A percentile compares a stretch with the other conserved stretches of the same genome.
These are phyloP conservation scores for Cyaniris semiargus DNA, from an alignment of 2,888 invertebrate genomes.

Conservation along the genomic window DNA sequence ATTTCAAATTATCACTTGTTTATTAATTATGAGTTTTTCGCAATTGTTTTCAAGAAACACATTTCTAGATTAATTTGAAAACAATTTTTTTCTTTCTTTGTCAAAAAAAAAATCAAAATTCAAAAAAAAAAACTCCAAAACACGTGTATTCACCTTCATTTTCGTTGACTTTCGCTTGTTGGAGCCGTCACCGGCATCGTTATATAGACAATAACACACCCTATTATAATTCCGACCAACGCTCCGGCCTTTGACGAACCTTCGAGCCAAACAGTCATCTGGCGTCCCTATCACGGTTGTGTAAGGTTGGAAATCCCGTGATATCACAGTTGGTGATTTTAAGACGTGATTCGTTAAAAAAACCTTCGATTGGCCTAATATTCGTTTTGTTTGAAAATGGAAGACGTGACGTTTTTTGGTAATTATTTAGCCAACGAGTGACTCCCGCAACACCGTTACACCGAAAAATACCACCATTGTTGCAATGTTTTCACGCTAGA, in stretches of 20 bases:
- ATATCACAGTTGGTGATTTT: not conserved
- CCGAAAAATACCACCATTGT: too few species aligned
- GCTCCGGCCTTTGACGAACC: conserved; percentile 60
- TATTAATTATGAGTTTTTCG: too few species aligned
- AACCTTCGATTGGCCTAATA: conserved; percentile 4
- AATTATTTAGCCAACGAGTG: not conserved
- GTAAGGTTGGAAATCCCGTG: not conserved
- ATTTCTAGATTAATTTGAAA: too few species aligned
- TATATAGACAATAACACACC: conserved; percentile 70
- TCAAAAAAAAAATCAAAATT: not conserved
- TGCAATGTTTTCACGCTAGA: too few species aligned
- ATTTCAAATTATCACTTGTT: too few species aligned
- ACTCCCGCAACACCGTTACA: not conserved
- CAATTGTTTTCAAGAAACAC: too few species aligned
- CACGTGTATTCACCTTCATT: conserved; percentile 77
- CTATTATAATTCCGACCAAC: conserved; percentile 63
- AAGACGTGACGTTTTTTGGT: not conserved
- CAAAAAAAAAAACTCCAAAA: not conserved
- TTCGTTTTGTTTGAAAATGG: not conserved
- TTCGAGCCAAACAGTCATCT: conserved; percentile 40
- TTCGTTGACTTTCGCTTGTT: conserved; percentile 67
- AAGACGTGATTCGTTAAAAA: not conserved
- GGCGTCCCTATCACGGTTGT: not conserved
- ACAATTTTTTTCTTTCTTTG: too few species aligned
- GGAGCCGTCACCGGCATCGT: conserved; percentile 52